phyloP scores from a whole-genome alignment of 2,797 vertebrate species.

The Otus scops region DNA sequence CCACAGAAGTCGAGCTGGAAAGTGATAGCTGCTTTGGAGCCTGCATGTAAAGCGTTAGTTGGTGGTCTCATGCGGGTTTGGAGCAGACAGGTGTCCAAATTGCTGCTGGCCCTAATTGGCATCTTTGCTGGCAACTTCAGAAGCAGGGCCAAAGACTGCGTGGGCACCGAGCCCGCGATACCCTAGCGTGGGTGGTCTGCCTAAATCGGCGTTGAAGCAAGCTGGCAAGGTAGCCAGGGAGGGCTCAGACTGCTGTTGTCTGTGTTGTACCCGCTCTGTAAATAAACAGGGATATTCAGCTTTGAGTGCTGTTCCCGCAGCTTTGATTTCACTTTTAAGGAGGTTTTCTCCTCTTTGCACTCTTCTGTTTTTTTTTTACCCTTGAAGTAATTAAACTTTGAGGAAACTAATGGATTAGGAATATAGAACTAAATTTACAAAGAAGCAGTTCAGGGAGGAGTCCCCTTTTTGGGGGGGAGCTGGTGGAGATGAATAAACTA shows the following conservation, averaged over 20 bases:
- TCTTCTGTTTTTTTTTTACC: background rate
- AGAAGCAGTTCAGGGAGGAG: background rate
- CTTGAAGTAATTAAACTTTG: background rate
- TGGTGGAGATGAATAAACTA: background rate
- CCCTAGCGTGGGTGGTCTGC: slow-evolving; percentile 38
- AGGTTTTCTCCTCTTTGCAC: background rate
- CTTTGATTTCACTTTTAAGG: background rate
- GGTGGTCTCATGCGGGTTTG: slow-evolving; percentile 8
- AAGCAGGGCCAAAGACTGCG: background rate
- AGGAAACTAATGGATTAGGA: background rate
- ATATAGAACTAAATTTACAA: background rate
- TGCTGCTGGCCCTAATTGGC: background rate
- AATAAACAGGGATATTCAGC: slow-evolving; percentile 19
- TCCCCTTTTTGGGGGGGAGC: rapidly evolving
- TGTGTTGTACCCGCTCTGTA: background rate
- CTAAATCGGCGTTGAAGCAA: background rate
- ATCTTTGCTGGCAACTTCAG: slow-evolving; percentile 32
- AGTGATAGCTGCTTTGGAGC: background rate
- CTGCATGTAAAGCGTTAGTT: background rate
- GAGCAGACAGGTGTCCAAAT: slow-evolving; percentile 40
- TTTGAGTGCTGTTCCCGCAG: background rate
- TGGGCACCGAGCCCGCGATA: background rate
- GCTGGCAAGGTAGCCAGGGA: slow-evolving; percentile 6
- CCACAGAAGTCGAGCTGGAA: background rate
- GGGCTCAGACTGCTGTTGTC: background rate